These are phyloP conservation scores for Tenthredo mesomela DNA, from an alignment of 2,888 invertebrate species.

Conservation along the genomic window DNA sequence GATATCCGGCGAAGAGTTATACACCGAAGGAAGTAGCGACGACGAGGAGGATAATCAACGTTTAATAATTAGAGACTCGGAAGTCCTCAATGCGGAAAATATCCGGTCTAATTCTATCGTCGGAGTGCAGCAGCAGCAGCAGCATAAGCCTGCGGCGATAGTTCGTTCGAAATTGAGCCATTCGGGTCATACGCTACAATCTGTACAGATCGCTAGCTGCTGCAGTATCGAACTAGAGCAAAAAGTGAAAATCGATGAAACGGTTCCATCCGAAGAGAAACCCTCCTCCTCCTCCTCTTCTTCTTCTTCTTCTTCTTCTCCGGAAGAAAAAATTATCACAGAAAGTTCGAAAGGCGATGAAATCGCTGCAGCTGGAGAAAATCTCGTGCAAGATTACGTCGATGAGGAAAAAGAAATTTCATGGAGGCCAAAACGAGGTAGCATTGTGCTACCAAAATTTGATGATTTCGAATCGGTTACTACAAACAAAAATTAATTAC, in stretches of 20 bases:
- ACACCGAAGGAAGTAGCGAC: slow-evolving; percentile 77
- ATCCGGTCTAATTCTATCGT: background rate
- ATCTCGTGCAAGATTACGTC: too few relatives aligned
- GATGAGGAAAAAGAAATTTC: slow-evolving; percentile 59
- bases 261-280: background rate
- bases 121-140: too few relatives aligned
- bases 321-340: background rate
- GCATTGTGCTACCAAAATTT: slow-evolving; percentile 72
- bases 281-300: background rate
- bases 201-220: background rate
- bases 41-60: slow-evolving; percentile 72
- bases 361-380: slow-evolving; percentile 43
- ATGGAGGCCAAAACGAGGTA: slow-evolving; percentile 77
- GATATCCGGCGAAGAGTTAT: slow-evolving; percentile 79
- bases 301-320: background rate
- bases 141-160: background rate
- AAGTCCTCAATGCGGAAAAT: slow-evolving; percentile 41
- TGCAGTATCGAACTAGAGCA: background rate
- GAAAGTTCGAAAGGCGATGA: background rate
- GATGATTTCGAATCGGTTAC: slow-evolving; percentile 47
- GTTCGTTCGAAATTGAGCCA: slow-evolving; percentile 4
- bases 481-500: background rate
- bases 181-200: background rate
- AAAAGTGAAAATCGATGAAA: background rate
- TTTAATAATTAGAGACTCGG: slow-evolving; percentile 17